phyloP scores from a whole-genome alignment of 2,888 invertebrate genomes.

The Homarus gammarus region DNA sequence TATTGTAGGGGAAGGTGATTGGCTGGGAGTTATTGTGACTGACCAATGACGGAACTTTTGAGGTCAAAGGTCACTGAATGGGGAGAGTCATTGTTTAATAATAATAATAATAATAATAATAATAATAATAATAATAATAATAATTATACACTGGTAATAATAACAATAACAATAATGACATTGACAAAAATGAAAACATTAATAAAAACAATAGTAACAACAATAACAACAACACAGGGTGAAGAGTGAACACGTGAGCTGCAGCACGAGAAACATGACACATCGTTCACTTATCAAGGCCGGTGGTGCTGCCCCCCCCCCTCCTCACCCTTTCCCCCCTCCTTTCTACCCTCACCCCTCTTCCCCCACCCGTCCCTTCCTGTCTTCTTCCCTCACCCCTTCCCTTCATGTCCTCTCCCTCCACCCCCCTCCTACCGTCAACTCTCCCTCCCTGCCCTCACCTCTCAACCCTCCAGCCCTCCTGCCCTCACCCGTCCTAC shows the following conservation, averaged over 20 bases:
- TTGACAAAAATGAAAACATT: no score
- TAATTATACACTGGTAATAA: constrained; percentile 28
- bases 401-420: no score
- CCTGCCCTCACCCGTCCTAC: no score
- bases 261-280: no score
- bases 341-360: neutral
- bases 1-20: no score
- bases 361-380: neutral
- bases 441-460: neutral
- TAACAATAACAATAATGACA: constrained; percentile 8
- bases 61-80: no score
- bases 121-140: constrained; percentile 14
- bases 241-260: no score
- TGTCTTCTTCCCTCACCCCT: neutral
- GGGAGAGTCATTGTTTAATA: neutral
- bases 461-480: neutral
- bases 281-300: no score
- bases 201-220: neutral
- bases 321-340: neutral
- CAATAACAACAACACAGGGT: constrained; percentile 3
- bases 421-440: neutral
- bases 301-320: neutral
- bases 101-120: neutral
- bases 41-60: no score
- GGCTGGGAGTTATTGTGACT: no score